Base-by-base conservation (phyloP, 2,113 vertebrate genomes). In the Scatophagus argus region DNA sequence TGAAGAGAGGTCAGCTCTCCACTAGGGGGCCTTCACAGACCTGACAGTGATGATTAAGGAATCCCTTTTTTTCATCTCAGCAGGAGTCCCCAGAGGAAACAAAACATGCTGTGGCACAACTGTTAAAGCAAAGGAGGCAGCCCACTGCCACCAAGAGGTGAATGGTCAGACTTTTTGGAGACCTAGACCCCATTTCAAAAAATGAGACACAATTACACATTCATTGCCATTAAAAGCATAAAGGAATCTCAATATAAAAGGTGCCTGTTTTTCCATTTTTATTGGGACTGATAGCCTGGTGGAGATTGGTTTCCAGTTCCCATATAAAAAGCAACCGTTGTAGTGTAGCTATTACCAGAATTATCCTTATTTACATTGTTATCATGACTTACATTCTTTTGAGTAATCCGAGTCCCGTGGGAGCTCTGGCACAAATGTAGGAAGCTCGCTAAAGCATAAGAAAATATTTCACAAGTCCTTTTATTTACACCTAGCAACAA, bases 331-430 rank as follows among this genome's bases (percentile, higher is more conserved):
- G 69, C 69, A 76, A 78, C 36, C 6, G 2, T 72, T 85, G 86
- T 82, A 81, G 81, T 87, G 84, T 83, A 77, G 81, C 88, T 79
- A 68, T 83, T 84, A 85, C 80, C 80, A 91, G 83, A 90, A 85
- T 87, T 84, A 73, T 87, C 69, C 61, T 89, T 81, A 89, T 93
- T 88, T 92, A 92, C 90, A 87, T 78, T 58, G 62, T 88, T 81
- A 78, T 91, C 73, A 61, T 80, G 75, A 91, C 85, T 88, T 93
- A 93, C 93, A 94, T 94, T 94, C 93, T 90, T 90, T 85, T 81
- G 79, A 86, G 81, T 87, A 87, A 91, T 90, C 88, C 44, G 60
- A 91, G 91, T 87, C 90, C 81, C 47, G 34, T 81, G 63, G 78
- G 84, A 91, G 56, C 74, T 91, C 84, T 82, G 84, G 86, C 80